These are phyloP conservation scores for Epizoanthus stellaris DNA, from an alignment of 92 coral and sea anemone genomes.

Conservation along the genomic window DNA sequence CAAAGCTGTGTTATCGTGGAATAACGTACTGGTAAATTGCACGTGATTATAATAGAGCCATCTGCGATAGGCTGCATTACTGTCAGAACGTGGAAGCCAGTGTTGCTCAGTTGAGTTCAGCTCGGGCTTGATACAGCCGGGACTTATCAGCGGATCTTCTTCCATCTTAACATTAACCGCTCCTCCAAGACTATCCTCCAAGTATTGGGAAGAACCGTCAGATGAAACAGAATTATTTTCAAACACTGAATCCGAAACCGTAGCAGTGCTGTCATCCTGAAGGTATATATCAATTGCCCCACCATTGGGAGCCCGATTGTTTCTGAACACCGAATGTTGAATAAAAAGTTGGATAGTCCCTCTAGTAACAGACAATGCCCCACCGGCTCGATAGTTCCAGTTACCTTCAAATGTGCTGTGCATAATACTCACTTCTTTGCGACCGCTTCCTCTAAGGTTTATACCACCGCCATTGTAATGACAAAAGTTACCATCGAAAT, in stretches of 20 bases:
- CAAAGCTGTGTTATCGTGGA: not conserved
- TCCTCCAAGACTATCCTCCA: not conserved
- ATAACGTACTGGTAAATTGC: not conserved
- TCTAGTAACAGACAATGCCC: not conserved
- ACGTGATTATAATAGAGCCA: not conserved
- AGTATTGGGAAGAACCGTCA: not conserved
- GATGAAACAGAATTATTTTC: not conserved
- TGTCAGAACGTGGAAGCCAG: not conserved
- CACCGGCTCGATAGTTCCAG: not conserved
- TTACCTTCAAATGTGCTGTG: not conserved
- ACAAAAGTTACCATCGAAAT: not conserved
- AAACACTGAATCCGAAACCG: not conserved
- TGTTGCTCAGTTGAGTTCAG: not conserved
- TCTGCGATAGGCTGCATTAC: not conserved
- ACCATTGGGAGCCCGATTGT: not conserved
- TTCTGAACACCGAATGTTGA: conserved; percentile 1
- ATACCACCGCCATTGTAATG: not conserved
- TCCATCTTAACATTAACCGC: not conserved
- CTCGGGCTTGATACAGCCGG: not conserved
- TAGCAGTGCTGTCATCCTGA: not conserved
- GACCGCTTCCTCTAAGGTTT: not conserved
- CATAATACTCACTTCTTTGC: not conserved
- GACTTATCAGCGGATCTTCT: not conserved
- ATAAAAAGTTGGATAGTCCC: conserved; percentile 6
- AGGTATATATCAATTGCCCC: not conserved